Base-by-base conservation (phyloP, 2,888 invertebrate species). In the Aethes cnicana region DNA sequence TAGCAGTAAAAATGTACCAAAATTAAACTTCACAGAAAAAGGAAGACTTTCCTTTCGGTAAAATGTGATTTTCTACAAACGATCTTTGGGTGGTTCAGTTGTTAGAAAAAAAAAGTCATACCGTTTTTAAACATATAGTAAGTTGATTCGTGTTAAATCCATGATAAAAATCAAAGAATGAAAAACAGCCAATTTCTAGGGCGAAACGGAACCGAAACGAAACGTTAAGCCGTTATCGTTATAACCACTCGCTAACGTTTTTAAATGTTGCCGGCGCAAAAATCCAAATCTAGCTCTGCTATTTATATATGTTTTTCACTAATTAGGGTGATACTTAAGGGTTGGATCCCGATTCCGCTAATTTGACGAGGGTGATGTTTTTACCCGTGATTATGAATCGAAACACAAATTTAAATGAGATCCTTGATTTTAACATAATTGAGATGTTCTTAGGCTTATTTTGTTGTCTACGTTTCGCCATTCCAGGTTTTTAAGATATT, bases 201-300 rank as follows among this genome's bases (percentile, higher is more conserved):
- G n/a, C n/a, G n/a, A n/a, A n/a, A n/a, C n/a, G n/a, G 11, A 28
- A 18, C 5, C 8, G 5, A 21, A 25, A 25, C 32, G 16, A 16
- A 21, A 8, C 9, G 28, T 35, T 17, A 41, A 39, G n/a, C 16
- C 16, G 39, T 39, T 41, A 42, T 9, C 41, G 28, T 28, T 17
- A 20, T 12, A 11, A 8, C 23, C n/a, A 18, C 20, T 26, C 44
- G 18, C 33, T 21, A 14, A 5, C n/a, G n/a, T n/a, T n/a, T n/a
- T n/a, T n/a, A 12, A 59, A 64, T 74, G 74, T 75, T 78, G 71
- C 79, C 72, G 72, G 61, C 48, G 59, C 57, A 70, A 72, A 74
- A 69, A 58, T 58, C 50, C 59, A 63, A 63, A 67, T 67, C 58
- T 52, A 21, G 6, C 17, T 11, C 18, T 36, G 25, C 41, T 49